Evolutionary conservation across 2,113 vertebrate species (phyloP), one percentile per base, ranked within the genome.

Genomic region (Diphyllodes magnificus): DNA sequence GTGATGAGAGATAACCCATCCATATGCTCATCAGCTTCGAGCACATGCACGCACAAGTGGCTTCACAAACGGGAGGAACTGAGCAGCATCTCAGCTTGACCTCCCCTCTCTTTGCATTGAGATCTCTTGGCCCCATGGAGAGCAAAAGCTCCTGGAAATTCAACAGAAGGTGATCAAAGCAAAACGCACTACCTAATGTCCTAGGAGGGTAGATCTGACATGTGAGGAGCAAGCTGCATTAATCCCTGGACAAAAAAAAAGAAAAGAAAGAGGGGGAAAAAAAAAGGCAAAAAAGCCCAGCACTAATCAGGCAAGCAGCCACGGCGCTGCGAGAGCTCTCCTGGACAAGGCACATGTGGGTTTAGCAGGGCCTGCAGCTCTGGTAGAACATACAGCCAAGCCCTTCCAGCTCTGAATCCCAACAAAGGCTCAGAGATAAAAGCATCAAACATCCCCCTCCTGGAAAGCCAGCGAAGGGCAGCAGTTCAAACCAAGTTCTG

Each of bases 81-180:
- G 45, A 88, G 94, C 69, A 92, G 94, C 86, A 90, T 88, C 96
- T 88, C 92, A 92, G 81, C 88, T 96, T 92, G 91, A 95, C 90
- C 90, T 92, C 92, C 82, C 84, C 84, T 92, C 92, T 88, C 86
- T 94, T 44, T 80, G 87, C 92, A 92, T 35, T 76, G 90, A 96
- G 90, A 91, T 93, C 82, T 75, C 81, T 20, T 85, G 92, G 96
- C 95, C 95, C 90, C 93, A 84, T 91, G 90, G 95, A 91, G 82
- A 91, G 76, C 93, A 90, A 96, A 96, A 96, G 86, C 92, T 96
- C 93, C 84, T 97, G 88, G 92, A 92, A 95, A 95, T 94, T 92
- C 93, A 95, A 92, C 91, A 94, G 93, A 92, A 80, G 94, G 95
- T 93, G 86, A 96, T 94, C 93, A 97, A 95, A 96, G 82, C 92